Evolutionary conservation across 2,797 vertebrate genomes (phyloP).

Genomic region (Ptychadena robeensis): DNA sequence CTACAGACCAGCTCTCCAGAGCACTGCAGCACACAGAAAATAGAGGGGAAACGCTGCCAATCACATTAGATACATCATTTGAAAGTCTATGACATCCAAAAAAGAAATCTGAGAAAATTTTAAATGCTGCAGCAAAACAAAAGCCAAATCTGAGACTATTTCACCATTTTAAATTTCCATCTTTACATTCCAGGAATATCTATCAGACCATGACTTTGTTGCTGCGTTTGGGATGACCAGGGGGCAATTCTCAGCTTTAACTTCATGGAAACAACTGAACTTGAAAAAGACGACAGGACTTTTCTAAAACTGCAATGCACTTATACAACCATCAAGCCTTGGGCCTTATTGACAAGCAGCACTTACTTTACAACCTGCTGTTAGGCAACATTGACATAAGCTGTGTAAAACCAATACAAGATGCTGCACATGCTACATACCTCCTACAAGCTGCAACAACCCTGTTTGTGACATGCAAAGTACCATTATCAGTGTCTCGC

Average conservation of each 20-base stretch:
- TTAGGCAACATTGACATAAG: neutral
- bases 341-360: neutral
- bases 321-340: neutral
- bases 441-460: neutral
- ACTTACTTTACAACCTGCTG: neutral
- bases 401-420: neutral
- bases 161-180: neutral
- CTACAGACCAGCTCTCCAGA: no score
- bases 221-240: conserved; percentile 79
- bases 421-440: neutral
- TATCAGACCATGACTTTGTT: conserved; percentile 82
- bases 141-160: no score
- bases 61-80: no score
- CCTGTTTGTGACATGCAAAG: neutral
- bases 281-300: conserved; percentile 85
- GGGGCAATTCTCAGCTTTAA: conserved; percentile 76
- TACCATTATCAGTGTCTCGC: neutral
- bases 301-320: conserved; percentile 73
- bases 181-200: conserved; percentile 75
- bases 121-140: no score
- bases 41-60: no score
- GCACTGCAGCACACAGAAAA: no score
- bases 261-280: conserved; percentile 83
- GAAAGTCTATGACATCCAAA: no score
- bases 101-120: no score